Base-by-base conservation (phyloP, 1,140 invertebrate genomes). In the Ostrea denselamellosa region DNA sequence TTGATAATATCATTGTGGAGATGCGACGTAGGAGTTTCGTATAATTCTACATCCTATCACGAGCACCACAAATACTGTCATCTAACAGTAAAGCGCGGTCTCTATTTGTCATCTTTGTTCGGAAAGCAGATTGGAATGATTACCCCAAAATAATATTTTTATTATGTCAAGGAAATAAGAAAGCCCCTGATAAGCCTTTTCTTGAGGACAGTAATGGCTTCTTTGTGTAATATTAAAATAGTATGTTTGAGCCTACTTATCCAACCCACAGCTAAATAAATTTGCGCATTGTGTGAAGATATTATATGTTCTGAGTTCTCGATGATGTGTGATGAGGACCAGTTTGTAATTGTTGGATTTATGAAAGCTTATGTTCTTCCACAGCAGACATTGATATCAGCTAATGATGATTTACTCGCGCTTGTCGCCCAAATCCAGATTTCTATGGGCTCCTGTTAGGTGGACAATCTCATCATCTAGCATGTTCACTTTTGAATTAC, bases 391-490 rank as follows among this genome's bases (percentile, higher is more conserved):
- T 77, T 77, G 10, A 77, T 77, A 9, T 28, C 68, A 22, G 14
- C 25, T 77, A 25, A 77, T 9, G 0, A 10, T 25, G 68, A 77
- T 77, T 28, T 77, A 77, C 68, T 28, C 25, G 25, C 14, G 9
- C 68, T 77, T 34, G 68, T 77, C 25, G 28, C 28, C 28, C 14
- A 34, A 77, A 9, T 12, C 68, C 25, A 34, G 17, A 62, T n/a
- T 62, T 62, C 2, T 62, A 28, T 28, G 25, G 12, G 9, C 22
- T 28, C 68, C 22, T 10, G 68, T 77, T 77, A 10, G 25, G 25
- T 28, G 56, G 68, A 77, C 68, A 77, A 34, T 77, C 68, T 25
- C 68, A 14, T 77, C 22, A 77, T 77, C 68, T 77, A 25, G 68
- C 28, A 25, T 77, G 68, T 77, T 44, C 22, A 77, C 68, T 77